Base-by-base conservation (phyloP, 2,113 vertebrate species). In the Forbesichthys agassizii region DNA sequence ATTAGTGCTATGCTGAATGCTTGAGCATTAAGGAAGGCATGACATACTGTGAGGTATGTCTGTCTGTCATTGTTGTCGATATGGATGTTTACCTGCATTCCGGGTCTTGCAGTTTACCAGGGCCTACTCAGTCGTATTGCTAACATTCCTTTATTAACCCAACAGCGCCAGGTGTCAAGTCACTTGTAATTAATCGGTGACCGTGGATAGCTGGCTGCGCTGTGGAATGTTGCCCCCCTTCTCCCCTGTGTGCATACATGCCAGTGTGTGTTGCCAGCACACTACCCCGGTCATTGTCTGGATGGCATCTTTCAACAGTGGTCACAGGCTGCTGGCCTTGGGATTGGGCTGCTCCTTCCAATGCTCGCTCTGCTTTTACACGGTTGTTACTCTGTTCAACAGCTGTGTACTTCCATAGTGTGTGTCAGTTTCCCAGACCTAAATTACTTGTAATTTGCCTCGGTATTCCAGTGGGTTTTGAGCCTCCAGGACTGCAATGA, bases 141-240 rank as follows among this genome's bases (percentile, higher is more conserved):
- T 7, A 11, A 33, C 5, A 7, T 48, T 16, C 6, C 5, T 3
- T 11, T 53, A 7, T 11, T 12, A 49, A 56, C 55, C 48, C 18
- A 20, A 49, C 42, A 56, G 66, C 9, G 27, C 48, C 1, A 3
- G 0, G n/a, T 13, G 18, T 14, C 61, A 57, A 18, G 42, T 71
- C 8, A 57, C 36, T 9, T 64, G 69, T 52, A 64, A 48, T 20
- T 20, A 54, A 9, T 16, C 33, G 0, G 3, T 47, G 52, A 27
- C 36, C 1, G 61, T 71, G 68, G 68, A 56, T 4, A 8, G 60
- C 68, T 10, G 68, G 60, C 36, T 71, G 60, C 12, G 10, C 51
- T 71, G 68, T 12, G 11, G 14, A 13, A 51, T 5, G 33, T 3
- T 62, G 68, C 12, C 20, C 9, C 6, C 61, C 36, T 1, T 27